Base-by-base conservation (phyloP, 2,888 invertebrate species). In the Nomada ruficornis region DNA sequence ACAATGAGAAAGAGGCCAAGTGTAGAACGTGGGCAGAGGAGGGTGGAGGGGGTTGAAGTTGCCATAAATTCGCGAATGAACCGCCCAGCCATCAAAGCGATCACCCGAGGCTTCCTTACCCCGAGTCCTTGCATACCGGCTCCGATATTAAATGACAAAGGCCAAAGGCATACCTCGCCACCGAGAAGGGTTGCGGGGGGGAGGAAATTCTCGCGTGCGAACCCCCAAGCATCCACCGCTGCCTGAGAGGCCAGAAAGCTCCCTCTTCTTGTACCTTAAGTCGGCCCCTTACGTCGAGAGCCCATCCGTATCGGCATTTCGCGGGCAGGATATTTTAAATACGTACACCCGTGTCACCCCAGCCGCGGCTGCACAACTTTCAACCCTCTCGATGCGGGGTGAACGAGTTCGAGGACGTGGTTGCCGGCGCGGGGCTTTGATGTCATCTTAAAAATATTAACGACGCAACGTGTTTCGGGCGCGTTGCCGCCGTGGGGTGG, bases 141-240 rank as follows among this genome's bases (percentile, higher is more conserved):
- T 90, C 91, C 91, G 91, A 93, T 94, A 94, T 94, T 93, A 93
- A 93, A 93, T 93, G 93, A 94, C 94, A 94, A 94, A 94, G 93
- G 91, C 89, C 93, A 93, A 93, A 93, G 93, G 94, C 92, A 94
- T 94, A 93, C 93, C 94, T 90, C 81, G 82, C 87, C 84, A 76
- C 85, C 82, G 88, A 70, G 88, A 89, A 89, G 88, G 91, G 91
- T 89, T 90, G 86, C 5, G 29, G 29, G 29, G 29, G 29, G 36
- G 36, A 86, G 90, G 80, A 91, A 93, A 93, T 93, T 93, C 92
- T 92, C 91, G 90, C 91, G 91, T 88, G 87, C 87, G 85, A 89
- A 89, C 89, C 89, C 90, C 90, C 87, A 88, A 92, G 90, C 91
- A 91, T 92, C 88, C 85, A 86, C 86, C 83, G 79, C 64, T 15